phyloP scores from a whole-genome alignment of 2,797 vertebrate genomes.

The Sciurus carolinensis region DNA sequence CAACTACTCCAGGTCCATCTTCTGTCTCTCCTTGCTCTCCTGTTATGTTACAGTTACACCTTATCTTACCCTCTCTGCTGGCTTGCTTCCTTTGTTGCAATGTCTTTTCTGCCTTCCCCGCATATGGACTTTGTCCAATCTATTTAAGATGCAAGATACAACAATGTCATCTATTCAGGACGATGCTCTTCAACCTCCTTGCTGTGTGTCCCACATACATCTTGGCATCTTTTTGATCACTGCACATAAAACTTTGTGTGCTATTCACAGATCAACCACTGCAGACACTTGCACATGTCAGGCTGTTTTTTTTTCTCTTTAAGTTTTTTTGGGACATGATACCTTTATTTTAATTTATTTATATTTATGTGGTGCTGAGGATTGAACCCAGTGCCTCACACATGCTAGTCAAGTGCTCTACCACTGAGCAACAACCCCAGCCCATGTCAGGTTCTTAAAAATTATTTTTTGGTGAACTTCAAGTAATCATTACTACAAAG shows the following conservation, averaged over 20 bases:
- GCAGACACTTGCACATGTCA: background rate
- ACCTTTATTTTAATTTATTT: too few species aligned
- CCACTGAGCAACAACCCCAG: too few species aligned
- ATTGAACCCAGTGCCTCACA: too few species aligned
- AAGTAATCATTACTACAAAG: background rate
- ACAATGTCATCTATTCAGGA: background rate
- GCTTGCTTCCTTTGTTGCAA: background rate
- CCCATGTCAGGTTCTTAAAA: background rate
- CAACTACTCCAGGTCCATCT: background rate
- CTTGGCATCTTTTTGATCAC: background rate
- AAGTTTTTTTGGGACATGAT: too few species aligned
- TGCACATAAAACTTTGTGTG: background rate
- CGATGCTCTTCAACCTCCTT: background rate
- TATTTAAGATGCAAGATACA: background rate
- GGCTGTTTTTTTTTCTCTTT: background rate
- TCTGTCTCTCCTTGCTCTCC: background rate
- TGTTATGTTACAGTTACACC: background rate
- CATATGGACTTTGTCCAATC: background rate
- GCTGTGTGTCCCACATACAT: background rate
- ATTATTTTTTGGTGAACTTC: constrained; percentile 13
- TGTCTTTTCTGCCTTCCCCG: background rate
- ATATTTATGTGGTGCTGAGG: too few species aligned
- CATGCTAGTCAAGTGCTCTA: too few species aligned
- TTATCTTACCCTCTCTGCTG: too few species aligned
- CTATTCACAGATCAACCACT: background rate